phyloP scores from a whole-genome alignment of 2,113 vertebrate genomes.

The Pseudopipra pipra region DNA sequence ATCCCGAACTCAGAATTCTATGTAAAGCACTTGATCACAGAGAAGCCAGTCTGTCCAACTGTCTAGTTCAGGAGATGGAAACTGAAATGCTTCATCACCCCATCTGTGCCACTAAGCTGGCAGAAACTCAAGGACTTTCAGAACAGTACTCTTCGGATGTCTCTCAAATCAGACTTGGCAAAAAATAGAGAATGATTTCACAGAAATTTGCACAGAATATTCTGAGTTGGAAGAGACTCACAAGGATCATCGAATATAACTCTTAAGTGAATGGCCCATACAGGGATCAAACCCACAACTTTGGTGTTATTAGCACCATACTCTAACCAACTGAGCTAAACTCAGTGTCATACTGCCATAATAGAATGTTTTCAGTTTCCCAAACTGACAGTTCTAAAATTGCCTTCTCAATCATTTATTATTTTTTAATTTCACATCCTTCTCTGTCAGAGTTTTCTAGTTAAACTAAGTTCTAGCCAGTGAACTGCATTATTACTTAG shows the following conservation, averaged over 20 bases:
- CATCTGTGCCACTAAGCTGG: not conserved
- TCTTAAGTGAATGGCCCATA: not conserved
- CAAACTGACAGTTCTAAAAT: not conserved
- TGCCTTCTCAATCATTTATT: not conserved
- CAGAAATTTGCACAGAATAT: not conserved
- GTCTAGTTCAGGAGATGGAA: not conserved
- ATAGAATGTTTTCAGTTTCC: not conserved
- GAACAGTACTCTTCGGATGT: not conserved
- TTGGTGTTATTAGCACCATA: not conserved
- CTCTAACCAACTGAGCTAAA: not conserved
- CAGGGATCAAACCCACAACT: not conserved
- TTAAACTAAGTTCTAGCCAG: not conserved
- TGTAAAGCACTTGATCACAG: not conserved
- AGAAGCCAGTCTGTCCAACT: not conserved
- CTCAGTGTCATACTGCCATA: not conserved
- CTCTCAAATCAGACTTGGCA: not conserved
- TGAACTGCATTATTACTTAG: not conserved
- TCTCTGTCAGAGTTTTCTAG: not conserved
- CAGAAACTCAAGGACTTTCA: not conserved
- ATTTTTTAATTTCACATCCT: not conserved
- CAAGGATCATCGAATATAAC: not conserved
- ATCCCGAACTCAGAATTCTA: not conserved
- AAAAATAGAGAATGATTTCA: not conserved
- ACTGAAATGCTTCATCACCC: not conserved
- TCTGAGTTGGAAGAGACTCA: not conserved